These are phyloP conservation scores for Oscheius myriophilus DNA, from an alignment of 2,888 invertebrate species.

Conservation along the genomic window DNA sequence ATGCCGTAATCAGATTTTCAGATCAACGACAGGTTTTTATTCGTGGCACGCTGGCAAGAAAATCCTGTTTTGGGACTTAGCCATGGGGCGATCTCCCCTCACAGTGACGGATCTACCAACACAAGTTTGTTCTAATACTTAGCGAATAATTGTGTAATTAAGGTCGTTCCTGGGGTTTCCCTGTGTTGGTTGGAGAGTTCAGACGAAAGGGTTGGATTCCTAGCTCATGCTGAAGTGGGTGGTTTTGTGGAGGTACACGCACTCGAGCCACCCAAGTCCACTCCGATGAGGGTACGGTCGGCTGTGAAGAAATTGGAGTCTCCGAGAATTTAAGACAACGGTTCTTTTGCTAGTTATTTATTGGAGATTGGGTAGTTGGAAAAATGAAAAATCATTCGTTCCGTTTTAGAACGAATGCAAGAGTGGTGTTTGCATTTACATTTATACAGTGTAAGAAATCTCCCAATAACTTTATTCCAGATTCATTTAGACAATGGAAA, in stretches of 20 bases:
- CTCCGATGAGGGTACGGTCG: constrained; percentile 4
- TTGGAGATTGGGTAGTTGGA: too few species aligned
- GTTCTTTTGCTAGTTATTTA: too few species aligned
- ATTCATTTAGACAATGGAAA: too few species aligned
- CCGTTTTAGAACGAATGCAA: too few species aligned
- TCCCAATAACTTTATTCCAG: too few species aligned
- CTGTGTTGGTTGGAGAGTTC: constrained; percentile 14
- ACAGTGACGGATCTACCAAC: constrained; percentile 11
- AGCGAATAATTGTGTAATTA: neutral
- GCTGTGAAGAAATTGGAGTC: too few species aligned
- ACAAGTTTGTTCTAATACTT: constrained; percentile 4
- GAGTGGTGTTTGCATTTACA: too few species aligned
- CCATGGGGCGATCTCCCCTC: constrained; percentile 5
- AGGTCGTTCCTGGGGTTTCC: constrained; percentile 14
- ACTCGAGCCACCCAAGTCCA: constrained; percentile 17
- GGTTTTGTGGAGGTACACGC: constrained; percentile 25
- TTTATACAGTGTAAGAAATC: too few species aligned
- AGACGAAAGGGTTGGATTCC: constrained; percentile 13
- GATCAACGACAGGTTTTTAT: constrained; percentile 15
- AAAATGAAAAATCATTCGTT: too few species aligned
- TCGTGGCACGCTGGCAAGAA: constrained; percentile 16
- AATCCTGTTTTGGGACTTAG: constrained; percentile 26
- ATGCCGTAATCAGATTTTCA: neutral
- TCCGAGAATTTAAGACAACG: too few species aligned
- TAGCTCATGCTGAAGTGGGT: constrained; percentile 9